Evolutionary conservation across 1,140 invertebrate species (phyloP).

Genomic region (Heliconius melpomene): DNA sequence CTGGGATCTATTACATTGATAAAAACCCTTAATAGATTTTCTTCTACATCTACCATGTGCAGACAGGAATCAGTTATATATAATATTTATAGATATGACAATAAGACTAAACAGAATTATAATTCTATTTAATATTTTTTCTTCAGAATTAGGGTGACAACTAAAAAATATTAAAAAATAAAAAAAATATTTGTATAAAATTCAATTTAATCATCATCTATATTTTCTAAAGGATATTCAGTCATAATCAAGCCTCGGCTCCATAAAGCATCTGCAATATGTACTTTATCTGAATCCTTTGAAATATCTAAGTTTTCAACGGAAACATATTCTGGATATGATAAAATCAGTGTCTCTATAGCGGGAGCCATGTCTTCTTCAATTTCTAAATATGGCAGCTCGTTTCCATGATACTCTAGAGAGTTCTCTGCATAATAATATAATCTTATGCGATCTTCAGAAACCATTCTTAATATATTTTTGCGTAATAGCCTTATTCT

Average conservation of each 20-base stretch:
- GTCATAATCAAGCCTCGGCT: slow-evolving; percentile 68
- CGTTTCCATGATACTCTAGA: slow-evolving; percentile 90
- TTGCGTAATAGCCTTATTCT: slow-evolving; percentile 86
- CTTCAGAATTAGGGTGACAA: too few species aligned
- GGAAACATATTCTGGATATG: slow-evolving; percentile 89
- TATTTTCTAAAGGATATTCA: slow-evolving; percentile 67
- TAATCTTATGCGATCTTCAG: slow-evolving; percentile 83
- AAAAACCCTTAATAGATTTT: too few species aligned
- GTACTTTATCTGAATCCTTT: slow-evolving; percentile 83
- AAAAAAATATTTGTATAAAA: background rate
- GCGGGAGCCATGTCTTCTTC: slow-evolving; percentile 84
- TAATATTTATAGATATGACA: too few species aligned
- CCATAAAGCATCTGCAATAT: slow-evolving; percentile 71
- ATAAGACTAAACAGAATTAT: too few species aligned
- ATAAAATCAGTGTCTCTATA: slow-evolving; percentile 86
- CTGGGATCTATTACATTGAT: too few species aligned
- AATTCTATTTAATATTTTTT: too few species aligned
- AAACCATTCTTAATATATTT: slow-evolving; percentile 87
- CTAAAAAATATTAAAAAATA: background rate
- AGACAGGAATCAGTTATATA: too few species aligned
- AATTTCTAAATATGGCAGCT: slow-evolving; percentile 90
- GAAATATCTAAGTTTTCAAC: slow-evolving; percentile 87
- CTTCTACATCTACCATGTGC: too few species aligned
- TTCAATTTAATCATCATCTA: slow-evolving; percentile 49
- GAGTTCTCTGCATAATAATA: slow-evolving; percentile 93